Base-by-base conservation (phyloP, 2,113 vertebrate genomes). In the Acrocephalus kingi region DNA sequence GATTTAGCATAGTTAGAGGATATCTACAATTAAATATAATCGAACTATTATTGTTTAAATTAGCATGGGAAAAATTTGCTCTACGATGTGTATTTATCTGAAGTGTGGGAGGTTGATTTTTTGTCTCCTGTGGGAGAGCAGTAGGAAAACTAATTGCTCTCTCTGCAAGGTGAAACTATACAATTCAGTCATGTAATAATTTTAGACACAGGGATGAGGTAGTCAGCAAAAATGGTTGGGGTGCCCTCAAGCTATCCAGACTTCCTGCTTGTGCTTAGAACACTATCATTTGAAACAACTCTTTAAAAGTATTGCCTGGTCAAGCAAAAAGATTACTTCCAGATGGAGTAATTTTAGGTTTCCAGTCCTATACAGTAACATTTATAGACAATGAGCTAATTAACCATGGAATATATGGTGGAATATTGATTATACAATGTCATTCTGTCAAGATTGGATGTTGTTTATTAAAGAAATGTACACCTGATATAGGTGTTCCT, bases 141-240 rank as follows among this genome's bases (percentile, higher is more conserved):
- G 68, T 46, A 87, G 45, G 54, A 37, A 89, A 71, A 89, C 63
- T 94, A 91, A 94, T 84, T 84, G 49, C 67, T 95, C 35, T 94
- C 76, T 25, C 63, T 97, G 72, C 91, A 97, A 96, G 92, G 92
- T 95, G 91, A 95, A 95, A 84, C 64, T 93, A 12, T 87, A 71
- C 67, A 94, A 45, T 95, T 94, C 87, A 93, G 82, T 90, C 87
- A 84, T 91, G 69, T 94, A 61, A 75, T 93, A 92, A 92, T 95
- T 96, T 95, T 88, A 91, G 89, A 95, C 11, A 13, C 71, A 91
- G 22, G 37, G 81, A 93, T 89, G 62, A 95, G 24, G 37, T 62
- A 91, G 93, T 97, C 93, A 93, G 94, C 91, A 96, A 69, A 96
- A 95, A 77, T 77, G 89, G 33, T 80, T 93, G 78, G 86, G 66